Evolutionary conservation across 1,140 invertebrate species (phyloP).

Genomic region (Trichogramma pretiosum): DNA sequence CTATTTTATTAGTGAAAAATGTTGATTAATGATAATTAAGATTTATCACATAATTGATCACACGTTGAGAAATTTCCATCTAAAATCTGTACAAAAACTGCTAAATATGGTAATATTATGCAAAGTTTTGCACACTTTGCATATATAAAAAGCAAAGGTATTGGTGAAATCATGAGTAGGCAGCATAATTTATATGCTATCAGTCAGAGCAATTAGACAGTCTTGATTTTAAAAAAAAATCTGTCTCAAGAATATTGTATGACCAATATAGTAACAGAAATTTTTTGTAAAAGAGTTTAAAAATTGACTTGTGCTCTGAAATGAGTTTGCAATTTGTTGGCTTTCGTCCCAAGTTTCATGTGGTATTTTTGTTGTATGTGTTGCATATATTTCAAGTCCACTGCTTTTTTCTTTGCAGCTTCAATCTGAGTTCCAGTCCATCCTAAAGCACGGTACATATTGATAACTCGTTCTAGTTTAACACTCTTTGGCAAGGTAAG

Average conservation of each 20-base stretch:
- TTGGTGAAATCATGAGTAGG: too few species aligned
- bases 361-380: constrained; percentile 67
- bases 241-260: too few species aligned
- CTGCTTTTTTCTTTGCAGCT: constrained; percentile 60
- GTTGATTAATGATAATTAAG: too few species aligned
- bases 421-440: constrained; percentile 69
- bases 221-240: too few species aligned
- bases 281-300: constrained; percentile 38
- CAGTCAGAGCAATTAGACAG: too few species aligned
- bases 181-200: too few species aligned
- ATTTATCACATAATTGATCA: too few species aligned
- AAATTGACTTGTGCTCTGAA: constrained; percentile 73
- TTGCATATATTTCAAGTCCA: constrained; percentile 79
- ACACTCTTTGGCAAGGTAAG: constrained; percentile 49
- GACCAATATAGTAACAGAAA: constrained; percentile 7
- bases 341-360: constrained; percentile 68
- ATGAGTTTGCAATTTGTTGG: constrained; percentile 79
- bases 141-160: too few species aligned
- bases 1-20: too few species aligned
- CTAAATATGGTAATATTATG: too few species aligned
- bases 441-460: constrained; percentile 75
- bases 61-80: too few species aligned
- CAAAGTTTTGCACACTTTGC: too few species aligned
- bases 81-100: not conserved
- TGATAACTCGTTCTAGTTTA: constrained; percentile 62